Evolutionary conservation across 2,888 invertebrate species (phyloP), one percentile per base, ranked within the genome.

Genomic region (Drosophila birchii): DNA sequence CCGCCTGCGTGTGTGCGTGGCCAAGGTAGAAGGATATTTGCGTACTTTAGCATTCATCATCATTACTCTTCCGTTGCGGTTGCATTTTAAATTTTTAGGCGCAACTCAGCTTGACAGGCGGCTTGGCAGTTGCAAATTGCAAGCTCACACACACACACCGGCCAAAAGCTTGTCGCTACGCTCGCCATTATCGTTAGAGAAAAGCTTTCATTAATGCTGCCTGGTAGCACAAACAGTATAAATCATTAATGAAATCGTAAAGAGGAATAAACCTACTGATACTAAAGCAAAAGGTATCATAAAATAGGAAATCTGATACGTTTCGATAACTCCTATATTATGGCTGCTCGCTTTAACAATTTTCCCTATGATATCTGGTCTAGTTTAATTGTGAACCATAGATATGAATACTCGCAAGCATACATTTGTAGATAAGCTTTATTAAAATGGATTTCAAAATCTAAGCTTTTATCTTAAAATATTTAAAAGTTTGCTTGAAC

Each of bases 31-130:
- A 79, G 81, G 84, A 85, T 87, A 87, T 86, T 87, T 86, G 81
- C 86, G 86, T 87, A 86, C 78, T 86, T 87, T 82, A 81, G 78
- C 61, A 78, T 85, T 86, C 88, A 87, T 87, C 88, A 86, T 86
- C 88, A 83, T 86, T 85, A 85, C 68, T 85, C 82, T 80, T 85
- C 63, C 53, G 73, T 63, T 61, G 67, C 79, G 56, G 70, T 71
- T 68, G 77, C 74, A 76, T 61, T 73, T 84, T 75, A 68, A 73
- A 76, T 61, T 80, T 78, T 73, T 69, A 78, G 82, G 80, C 83
- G 67, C 82, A 81, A 66, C 80, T 81, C 59, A 81, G 67, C 81
- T 63, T 77, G 85, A 80, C 85, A 76, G 77, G 5, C 77, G 79
- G 74, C 68, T 80, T 85, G 86, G 80, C 85, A 84, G 84, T 86